Evolutionary conservation across 1,140 invertebrate species (phyloP).

Genomic region (Schlechtendalia chinensis): DNA sequence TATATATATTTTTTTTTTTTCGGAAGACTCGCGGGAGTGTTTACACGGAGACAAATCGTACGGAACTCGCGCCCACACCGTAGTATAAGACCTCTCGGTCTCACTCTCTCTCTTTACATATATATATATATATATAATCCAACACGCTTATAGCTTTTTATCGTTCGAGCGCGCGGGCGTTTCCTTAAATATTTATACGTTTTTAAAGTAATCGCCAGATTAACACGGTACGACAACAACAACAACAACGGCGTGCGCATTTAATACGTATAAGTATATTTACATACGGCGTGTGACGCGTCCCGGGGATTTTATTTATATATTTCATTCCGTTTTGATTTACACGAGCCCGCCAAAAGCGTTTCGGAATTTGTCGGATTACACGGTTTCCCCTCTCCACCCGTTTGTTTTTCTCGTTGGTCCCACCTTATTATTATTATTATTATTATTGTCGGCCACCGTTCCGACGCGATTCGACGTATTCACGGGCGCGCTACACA

Average conservation of each 20-base stretch:
- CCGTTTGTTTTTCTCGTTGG: background rate
- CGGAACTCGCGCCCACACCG: slow-evolving; percentile 33
- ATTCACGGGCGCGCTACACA: background rate
- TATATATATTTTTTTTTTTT: slow-evolving; percentile 17
- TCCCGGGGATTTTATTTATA: slow-evolving; percentile 17
- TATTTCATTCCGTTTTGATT: slow-evolving; percentile 25
- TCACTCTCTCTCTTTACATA: background rate
- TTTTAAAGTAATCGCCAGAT: slow-evolving; percentile 50
- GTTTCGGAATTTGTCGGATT: slow-evolving; percentile 37
- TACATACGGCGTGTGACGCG: slow-evolving; percentile 20
- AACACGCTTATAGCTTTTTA: slow-evolving; percentile 29
- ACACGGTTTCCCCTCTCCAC: too few species aligned
- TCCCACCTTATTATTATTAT: background rate
- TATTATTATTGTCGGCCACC: background rate
- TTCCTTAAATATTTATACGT: slow-evolving; percentile 45
- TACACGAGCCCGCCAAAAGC: slow-evolving; percentile 40
- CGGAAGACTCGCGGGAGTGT: background rate
- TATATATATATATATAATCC: slow-evolving; percentile 24
- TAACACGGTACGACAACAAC: slow-evolving; percentile 21
- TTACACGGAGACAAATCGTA: slow-evolving; percentile 28
- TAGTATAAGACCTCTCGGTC: background rate
- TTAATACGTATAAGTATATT: slow-evolving; percentile 1
- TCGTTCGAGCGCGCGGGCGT: background rate
- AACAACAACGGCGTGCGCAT: slow-evolving; percentile 1
- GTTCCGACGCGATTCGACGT: background rate